Evolutionary conservation across 1,140 invertebrate species (phyloP).

Genomic region (Wasmannia auropunctata): DNA sequence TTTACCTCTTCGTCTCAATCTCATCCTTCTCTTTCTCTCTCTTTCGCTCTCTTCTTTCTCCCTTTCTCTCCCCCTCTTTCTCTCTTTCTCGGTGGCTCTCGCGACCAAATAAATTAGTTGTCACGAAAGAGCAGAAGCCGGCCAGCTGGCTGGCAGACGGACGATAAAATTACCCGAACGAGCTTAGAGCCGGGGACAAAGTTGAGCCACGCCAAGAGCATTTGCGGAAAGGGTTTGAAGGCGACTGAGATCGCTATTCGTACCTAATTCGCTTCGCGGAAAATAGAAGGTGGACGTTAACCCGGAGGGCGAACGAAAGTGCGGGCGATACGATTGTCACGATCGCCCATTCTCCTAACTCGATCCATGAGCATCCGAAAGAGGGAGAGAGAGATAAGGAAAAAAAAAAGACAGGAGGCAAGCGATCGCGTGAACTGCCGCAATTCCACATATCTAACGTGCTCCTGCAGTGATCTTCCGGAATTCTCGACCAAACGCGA

Average conservation of each 20-base stretch:
- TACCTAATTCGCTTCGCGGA: constrained; percentile 62
- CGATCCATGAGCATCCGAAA: constrained; percentile 66
- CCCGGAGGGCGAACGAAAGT: constrained; percentile 41
- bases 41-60: not conserved
- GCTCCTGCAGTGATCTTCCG: constrained; percentile 23
- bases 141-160: constrained; percentile 67
- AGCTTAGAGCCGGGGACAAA: constrained; percentile 68
- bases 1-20: constrained; percentile 41
- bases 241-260: constrained; percentile 32
- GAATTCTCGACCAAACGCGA: constrained; percentile 48
- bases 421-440: constrained; percentile 7
- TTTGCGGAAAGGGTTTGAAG: constrained; percentile 63
- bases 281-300: constrained; percentile 39
- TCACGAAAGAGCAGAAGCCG: constrained; percentile 69
- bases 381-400: not conserved
- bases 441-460: constrained; percentile 50
- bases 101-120: constrained; percentile 77
- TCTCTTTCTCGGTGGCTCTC: constrained; percentile 16
- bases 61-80: not conserved
- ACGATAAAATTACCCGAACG: constrained; percentile 73
- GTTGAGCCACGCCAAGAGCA: constrained; percentile 60
- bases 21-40: not conserved
- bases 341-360: constrained; percentile 64
- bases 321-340: constrained; percentile 58
- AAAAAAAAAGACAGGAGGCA: not conserved